A percentile compares a stretch with the other conserved stretches of the same genome.
phyloP scores from a whole-genome alignment of 2,888 invertebrate genomes.

The Oscheius sp. region DNA sequence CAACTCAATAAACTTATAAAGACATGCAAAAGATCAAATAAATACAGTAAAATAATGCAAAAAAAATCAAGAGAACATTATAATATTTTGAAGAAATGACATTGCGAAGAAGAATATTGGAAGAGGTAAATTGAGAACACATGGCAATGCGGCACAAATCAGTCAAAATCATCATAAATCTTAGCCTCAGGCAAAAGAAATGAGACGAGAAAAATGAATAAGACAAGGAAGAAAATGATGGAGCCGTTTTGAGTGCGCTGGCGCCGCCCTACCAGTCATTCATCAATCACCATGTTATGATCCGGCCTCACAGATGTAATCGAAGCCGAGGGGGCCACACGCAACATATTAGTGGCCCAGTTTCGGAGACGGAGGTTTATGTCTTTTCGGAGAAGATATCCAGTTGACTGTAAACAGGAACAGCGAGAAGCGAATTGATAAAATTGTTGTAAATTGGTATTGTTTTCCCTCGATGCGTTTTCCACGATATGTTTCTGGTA shows the following conservation, averaged over 20 bases:
- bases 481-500: too few relatives aligned
- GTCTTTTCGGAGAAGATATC: background rate
- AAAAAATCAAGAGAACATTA: too few relatives aligned
- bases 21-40: too few relatives aligned
- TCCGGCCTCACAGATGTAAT: constrained; percentile 30
- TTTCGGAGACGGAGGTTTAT: background rate
- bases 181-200: background rate
- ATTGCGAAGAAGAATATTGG: background rate
- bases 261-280: constrained; percentile 25
- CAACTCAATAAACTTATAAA: too few relatives aligned
- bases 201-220: background rate
- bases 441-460: too few relatives aligned
- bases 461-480: too few relatives aligned
- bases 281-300: constrained; percentile 35
- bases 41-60: too few relatives aligned
- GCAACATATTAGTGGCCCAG: constrained; percentile 26
- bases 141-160: constrained; percentile 8
- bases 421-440: too few relatives aligned
- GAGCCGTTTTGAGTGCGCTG: constrained; percentile 10
- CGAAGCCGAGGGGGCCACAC: constrained; percentile 18
- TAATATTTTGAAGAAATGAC: background rate
- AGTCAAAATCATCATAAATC: constrained; percentile 21
- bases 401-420: too few relatives aligned
- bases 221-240: background rate
- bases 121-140: constrained; percentile 6